Evolutionary conservation across 1,140 invertebrate genomes (phyloP).

Genomic region (Eurosta solidaginis): DNA sequence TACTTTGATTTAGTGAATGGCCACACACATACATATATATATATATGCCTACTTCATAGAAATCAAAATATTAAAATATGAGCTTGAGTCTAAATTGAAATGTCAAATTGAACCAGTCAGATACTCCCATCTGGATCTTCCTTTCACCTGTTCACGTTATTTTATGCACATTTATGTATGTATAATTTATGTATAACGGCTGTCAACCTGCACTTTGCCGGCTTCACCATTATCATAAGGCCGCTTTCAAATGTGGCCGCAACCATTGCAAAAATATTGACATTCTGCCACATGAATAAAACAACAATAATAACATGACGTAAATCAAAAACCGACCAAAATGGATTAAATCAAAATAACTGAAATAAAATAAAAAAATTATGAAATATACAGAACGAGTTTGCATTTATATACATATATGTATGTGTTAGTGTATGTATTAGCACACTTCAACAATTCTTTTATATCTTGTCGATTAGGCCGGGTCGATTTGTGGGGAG

Average conservation of each 20-base stretch:
- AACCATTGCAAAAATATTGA: conserved; percentile 13
- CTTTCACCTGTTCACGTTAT: conserved; percentile 10
- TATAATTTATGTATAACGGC: not conserved
- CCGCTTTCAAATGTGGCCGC: not conserved
- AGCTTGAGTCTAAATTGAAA: conserved; percentile 3
- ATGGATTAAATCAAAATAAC: not conserved
- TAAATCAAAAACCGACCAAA: conserved; percentile 1
- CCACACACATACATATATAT: too few species aligned
- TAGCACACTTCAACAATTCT: too few species aligned
- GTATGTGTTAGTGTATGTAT: not conserved
- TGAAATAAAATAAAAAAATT: not conserved
- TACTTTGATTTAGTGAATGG: too few species aligned
- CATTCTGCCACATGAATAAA: not conserved
- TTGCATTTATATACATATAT: not conserved
- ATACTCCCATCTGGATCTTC: not conserved
- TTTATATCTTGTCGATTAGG: too few species aligned
- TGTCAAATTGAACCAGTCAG: not conserved
- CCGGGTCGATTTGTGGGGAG: too few species aligned
- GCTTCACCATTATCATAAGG: not conserved
- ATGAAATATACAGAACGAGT: not conserved
- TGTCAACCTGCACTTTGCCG: not conserved
- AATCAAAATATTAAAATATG: not conserved
- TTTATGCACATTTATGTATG: not conserved
- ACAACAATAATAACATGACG: conserved; percentile 4
- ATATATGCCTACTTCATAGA: too few species aligned